Conservation (phyloP, 2,888 invertebrate species). For the Tenthredo distinguenda region DNA sequence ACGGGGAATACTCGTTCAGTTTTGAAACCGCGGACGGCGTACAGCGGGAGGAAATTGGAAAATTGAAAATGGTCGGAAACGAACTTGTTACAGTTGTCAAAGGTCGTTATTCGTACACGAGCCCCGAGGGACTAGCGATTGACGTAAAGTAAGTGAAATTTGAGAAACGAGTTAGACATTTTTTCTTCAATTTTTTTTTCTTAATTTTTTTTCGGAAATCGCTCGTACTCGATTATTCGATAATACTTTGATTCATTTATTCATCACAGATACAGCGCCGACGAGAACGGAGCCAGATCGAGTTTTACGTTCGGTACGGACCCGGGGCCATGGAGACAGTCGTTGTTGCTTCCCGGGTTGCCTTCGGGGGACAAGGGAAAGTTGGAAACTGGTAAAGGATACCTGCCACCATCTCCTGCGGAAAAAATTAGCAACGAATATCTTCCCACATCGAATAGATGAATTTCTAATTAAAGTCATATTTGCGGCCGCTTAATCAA, state of each 20-base stretch:
- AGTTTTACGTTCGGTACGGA: constrained; percentile 73
- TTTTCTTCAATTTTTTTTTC: neutral
- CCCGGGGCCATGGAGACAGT: constrained; percentile 40
- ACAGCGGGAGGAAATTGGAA: constrained; percentile 68
- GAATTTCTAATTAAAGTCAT: neutral
- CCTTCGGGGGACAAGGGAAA: constrained; percentile 54
- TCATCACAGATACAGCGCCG: constrained; percentile 71
- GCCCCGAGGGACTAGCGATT: constrained; percentile 75
- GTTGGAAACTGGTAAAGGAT: constrained; percentile 52
- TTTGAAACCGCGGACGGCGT: constrained; percentile 64
- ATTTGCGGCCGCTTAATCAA: too few species aligned
- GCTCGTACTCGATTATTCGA: neutral
- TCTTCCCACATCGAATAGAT: neutral
- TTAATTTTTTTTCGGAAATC: neutral
- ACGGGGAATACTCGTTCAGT: constrained; percentile 41
- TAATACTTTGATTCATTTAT: neutral
- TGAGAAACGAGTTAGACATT: neutral
- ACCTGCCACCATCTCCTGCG: constrained; percentile 2
- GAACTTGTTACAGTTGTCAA: constrained; percentile 70
- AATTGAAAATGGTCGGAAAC: constrained; percentile 70
- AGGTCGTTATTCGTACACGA: constrained; percentile 72
- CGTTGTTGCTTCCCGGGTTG: constrained; percentile 20
- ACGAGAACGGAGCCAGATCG: constrained; percentile 74
- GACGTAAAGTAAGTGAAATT: constrained; percentile 70
- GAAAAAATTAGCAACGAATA: constrained; percentile 29